A percentile compares a stretch with the other conserved stretches of the same genome.
phyloP scores from a whole-genome alignment of 2,113 vertebrate genomes.

The Ibidorhyncha struthersii region DNA sequence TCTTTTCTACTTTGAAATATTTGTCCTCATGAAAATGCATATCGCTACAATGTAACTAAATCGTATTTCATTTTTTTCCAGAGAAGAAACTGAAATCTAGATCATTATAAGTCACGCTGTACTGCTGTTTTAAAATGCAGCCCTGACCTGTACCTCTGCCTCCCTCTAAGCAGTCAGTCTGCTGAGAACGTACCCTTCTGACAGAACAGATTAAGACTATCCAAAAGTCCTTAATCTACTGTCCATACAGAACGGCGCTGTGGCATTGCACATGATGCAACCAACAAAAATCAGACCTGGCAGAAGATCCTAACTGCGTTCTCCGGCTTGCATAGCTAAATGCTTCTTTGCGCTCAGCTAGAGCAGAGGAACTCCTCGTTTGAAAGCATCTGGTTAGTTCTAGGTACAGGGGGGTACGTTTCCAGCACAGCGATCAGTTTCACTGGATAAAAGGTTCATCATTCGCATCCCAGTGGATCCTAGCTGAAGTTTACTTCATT shows the following conservation, averaged over 20 bases:
- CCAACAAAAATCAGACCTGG: not conserved
- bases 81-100: constrained; percentile 53
- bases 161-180: constrained; percentile 20
- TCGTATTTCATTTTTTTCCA: constrained; percentile 62
- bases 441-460: not conserved
- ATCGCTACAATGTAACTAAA: constrained; percentile 57
- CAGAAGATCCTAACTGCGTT: not conserved
- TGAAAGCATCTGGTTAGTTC: not conserved
- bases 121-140: constrained; percentile 41
- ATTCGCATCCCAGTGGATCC: not conserved
- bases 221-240: constrained; percentile 45
- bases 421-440: not conserved
- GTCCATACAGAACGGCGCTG: not conserved
- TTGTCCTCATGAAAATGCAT: constrained; percentile 71
- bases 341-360: not conserved
- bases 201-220: constrained; percentile 43
- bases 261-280: not conserved
- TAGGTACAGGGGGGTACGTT: not conserved
- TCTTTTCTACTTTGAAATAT: constrained; percentile 63
- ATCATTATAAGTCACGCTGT: not conserved
- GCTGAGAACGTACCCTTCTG: constrained; percentile 20
- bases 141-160: constrained; percentile 13
- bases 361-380: fast-evolving
- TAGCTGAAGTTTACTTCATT: not conserved
- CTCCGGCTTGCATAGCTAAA: not conserved